Evolutionary conservation across 2,113 vertebrate genomes (phyloP).

Genomic region (Phodopus roborovskii): DNA sequence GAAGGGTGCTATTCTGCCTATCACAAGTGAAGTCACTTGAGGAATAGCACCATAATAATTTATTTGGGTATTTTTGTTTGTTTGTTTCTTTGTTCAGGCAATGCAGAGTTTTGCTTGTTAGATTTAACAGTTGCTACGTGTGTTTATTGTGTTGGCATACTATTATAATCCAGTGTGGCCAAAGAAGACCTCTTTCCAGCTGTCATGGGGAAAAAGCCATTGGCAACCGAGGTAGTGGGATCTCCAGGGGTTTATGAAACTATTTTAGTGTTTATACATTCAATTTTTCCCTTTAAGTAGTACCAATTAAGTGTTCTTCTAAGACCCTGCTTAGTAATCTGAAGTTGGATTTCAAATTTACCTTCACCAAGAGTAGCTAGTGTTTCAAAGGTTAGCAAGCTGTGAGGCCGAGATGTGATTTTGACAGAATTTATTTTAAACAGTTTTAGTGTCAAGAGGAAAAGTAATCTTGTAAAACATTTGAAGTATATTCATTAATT

Average conservation of each 20-base stretch:
- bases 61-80: too few relatives aligned
- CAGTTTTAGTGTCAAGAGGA: not conserved
- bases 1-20: not conserved
- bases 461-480: constrained; percentile 25
- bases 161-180: not conserved
- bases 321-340: not conserved
- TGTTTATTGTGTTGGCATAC: not conserved
- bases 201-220: not conserved
- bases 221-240: not conserved
- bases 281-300: constrained; percentile 18
- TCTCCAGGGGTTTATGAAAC: constrained; percentile 13
- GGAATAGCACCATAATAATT: not conserved
- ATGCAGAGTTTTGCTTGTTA: not conserved
- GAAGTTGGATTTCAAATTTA: constrained; percentile 52
- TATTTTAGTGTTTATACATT: constrained; percentile 18
- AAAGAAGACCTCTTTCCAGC: rapidly evolving
- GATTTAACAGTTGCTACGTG: not conserved
- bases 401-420: constrained; percentile 54
- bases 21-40: not conserved
- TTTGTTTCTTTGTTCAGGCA: too few relatives aligned
- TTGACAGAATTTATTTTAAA: constrained; percentile 35
- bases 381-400: constrained; percentile 47
- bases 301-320: not conserved
- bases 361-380: not conserved
- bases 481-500: constrained; percentile 32